Conservation (phyloP, 92 coral and sea anemone genomes). For the Virgularia gustaviana region DNA sequence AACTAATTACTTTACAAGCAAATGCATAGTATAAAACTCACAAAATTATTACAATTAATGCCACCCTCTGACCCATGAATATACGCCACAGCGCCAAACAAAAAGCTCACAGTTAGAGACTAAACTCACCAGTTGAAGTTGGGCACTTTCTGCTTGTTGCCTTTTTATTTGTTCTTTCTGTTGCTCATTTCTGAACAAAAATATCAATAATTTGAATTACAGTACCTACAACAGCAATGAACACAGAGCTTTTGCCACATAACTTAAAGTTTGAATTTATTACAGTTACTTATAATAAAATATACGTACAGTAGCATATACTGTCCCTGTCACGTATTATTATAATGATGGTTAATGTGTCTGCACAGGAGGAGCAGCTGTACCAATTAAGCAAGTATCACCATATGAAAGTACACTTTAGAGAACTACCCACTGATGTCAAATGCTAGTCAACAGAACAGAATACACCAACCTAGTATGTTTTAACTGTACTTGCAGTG, state of each 20-base stretch:
- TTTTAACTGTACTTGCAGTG: slow-evolving; percentile 82
- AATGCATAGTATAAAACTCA: too few relatives aligned
- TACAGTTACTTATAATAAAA: too few relatives aligned
- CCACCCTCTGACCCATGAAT: background rate
- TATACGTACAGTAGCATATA: too few relatives aligned
- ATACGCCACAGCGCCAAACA: background rate
- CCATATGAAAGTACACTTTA: background rate
- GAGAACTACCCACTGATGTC: background rate
- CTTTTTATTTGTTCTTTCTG: slow-evolving; percentile 85
- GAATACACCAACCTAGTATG: slow-evolving; percentile 74
- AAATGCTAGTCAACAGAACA: background rate
- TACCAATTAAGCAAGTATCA: too few relatives aligned
- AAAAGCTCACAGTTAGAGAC: background rate
- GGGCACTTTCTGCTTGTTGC: slow-evolving; percentile 85
- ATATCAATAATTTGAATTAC: too few relatives aligned
- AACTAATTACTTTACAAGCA: too few relatives aligned
- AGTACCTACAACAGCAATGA: too few relatives aligned
- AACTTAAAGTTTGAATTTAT: too few relatives aligned
- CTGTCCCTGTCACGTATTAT: too few relatives aligned
- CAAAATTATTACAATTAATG: background rate
- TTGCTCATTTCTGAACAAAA: slow-evolving; percentile 70
- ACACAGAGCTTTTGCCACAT: too few relatives aligned
- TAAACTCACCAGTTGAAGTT: slow-evolving; percentile 82
- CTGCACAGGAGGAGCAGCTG: too few relatives aligned
- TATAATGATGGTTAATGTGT: too few relatives aligned